Base-by-base conservation (phyloP, 2,113 vertebrate species). In the Ammospiza nelsoni region DNA sequence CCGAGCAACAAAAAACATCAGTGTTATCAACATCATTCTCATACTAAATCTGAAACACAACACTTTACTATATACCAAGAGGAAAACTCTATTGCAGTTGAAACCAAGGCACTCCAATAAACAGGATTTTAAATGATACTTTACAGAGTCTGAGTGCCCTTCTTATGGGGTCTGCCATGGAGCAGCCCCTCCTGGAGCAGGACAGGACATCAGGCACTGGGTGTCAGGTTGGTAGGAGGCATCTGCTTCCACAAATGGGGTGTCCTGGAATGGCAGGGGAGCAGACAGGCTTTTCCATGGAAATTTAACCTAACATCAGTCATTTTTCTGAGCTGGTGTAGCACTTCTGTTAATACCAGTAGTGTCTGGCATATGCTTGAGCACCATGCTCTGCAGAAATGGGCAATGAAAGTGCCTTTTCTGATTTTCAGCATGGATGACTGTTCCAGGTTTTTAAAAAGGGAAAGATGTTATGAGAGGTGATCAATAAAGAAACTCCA, bases 81-180 rank as follows among this genome's bases (percentile, higher is more conserved):
- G 15, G 18, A 81, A 66, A 73, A 51, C 35, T 72, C 33, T 27
- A 25, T 17, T 59, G 28, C 29, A 41, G 39, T 21, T 61, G 62
- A 48, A 75, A 82, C 46, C 13, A 29, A 75, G 46, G 11, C 24
- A 48, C 27, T 74, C n/a, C 63, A 51, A 72, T 29, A 57, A 85
- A 43, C 3, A 48, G 16, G 24, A 61, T 76, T 94, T 75, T 7
- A 61, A 79, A 68, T 44, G 0, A 33, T 18, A 39, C 9, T 58
- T 81, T 22, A 61, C 9, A 37, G 44, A 43, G 6, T n/a, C 25
- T 69, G 63, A 48, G 6, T 65, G 27, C 11, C 21, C 43, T 89
- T 84, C 21, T 49, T 37, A 20, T 4, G 21, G 29, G 5, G 9
- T 39, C 15, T 0, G 0, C 39, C 39, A 57, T 0, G 2, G 18